Conservation (phyloP, 2,888 invertebrate species). For the Drosophila gaucha region DNA sequence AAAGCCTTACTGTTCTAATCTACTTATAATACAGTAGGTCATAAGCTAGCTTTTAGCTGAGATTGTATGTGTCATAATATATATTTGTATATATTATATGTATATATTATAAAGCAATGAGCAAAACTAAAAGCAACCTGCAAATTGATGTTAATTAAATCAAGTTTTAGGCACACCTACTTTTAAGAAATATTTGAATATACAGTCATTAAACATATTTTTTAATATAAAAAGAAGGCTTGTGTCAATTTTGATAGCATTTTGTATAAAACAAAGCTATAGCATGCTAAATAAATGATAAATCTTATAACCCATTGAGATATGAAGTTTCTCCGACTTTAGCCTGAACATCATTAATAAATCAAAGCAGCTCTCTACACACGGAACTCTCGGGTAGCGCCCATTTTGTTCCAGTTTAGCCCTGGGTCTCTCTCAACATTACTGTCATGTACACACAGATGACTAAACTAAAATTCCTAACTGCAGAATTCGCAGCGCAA, state of each 20-base stretch:
- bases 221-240: not conserved
- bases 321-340: slow-evolving; percentile 2
- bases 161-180: not conserved
- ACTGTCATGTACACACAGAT: slow-evolving; percentile 28
- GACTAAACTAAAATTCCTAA: slow-evolving; percentile 47
- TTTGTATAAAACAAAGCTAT: no score
- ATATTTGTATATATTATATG: not conserved
- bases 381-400: slow-evolving; percentile 18
- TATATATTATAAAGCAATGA: not conserved
- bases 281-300: not conserved
- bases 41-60: not conserved
- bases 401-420: slow-evolving; percentile 42
- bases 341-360: slow-evolving; percentile 10
- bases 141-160: slow-evolving; percentile 9
- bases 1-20: no score
- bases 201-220: not conserved
- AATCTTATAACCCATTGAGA: not conserved
- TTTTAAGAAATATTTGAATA: not conserved
- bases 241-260: no score
- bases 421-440: slow-evolving; percentile 4
- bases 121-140: not conserved
- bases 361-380: slow-evolving; percentile 21
- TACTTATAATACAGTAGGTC: not conserved
- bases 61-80: not conserved
- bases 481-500: slow-evolving; percentile 35